A percentile compares a stretch with the other conserved stretches of the same genome.
Evolutionary conservation across 2,797 vertebrate genomes (phyloP).

Genomic region (Protonibea diacanthus): DNA sequence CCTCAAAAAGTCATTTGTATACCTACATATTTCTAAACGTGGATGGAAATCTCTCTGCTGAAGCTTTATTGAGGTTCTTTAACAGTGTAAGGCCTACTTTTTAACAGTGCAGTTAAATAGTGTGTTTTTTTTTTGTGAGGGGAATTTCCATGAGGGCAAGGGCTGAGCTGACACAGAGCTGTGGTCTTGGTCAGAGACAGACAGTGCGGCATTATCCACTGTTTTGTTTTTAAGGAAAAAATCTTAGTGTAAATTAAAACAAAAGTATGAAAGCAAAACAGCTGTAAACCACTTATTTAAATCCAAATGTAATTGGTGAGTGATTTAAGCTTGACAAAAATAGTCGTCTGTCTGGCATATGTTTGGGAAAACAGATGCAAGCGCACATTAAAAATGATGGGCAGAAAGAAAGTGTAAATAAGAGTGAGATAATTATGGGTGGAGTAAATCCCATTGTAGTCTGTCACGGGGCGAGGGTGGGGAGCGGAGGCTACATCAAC

Average conservation of each 20-base stretch:
- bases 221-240: constrained; percentile 25
- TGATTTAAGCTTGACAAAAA: constrained; percentile 41
- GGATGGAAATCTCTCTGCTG: constrained; percentile 50
- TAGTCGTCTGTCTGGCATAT: constrained; percentile 39
- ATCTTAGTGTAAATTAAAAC: constrained; percentile 53
- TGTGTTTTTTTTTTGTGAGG: constrained; percentile 64
- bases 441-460: constrained; percentile 72
- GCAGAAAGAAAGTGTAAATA: constrained; percentile 66
- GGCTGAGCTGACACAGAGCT: constrained; percentile 57
- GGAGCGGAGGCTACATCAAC: constrained; percentile 21
- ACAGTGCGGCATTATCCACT: constrained; percentile 30
- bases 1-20: constrained; percentile 9
- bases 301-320: constrained; percentile 32
- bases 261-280: constrained; percentile 40
- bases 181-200: constrained; percentile 67
- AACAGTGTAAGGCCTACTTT: constrained; percentile 45
- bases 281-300: constrained; percentile 34
- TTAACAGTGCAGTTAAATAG: constrained; percentile 67
- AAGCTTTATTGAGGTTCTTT: constrained; percentile 64
- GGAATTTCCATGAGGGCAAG: constrained; percentile 75
- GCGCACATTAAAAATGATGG: constrained; percentile 51
- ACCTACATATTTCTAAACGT: constrained; percentile 34
- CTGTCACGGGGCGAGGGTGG: constrained; percentile 36
- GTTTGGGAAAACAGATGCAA: constrained; percentile 63
- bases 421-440: constrained; percentile 69